These are phyloP conservation scores for Orientallactaga sibirica DNA, from an alignment of 2,797 vertebrate species.

Conservation along the genomic window DNA sequence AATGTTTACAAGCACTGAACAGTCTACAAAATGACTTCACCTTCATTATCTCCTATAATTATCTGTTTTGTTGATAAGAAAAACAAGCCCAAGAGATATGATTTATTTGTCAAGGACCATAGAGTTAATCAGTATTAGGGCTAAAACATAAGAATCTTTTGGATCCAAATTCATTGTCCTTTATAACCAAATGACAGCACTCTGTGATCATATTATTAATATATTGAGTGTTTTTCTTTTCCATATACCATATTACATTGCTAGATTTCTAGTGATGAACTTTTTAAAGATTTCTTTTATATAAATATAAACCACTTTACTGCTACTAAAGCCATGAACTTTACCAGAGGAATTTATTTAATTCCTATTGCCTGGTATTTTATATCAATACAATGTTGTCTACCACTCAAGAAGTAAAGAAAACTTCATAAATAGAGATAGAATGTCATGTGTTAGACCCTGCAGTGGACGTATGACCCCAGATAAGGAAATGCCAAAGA, in stretches of 20 bases:
- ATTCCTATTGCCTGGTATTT: conserved; percentile 11
- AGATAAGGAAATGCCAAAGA: not conserved
- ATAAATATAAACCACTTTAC: conserved; percentile 20
- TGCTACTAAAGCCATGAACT: conserved; percentile 35
- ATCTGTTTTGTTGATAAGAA: not conserved
- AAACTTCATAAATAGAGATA: not conserved
- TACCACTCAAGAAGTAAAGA: conserved; percentile 1
- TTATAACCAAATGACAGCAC: not conserved
- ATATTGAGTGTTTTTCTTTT: conserved; percentile 25
- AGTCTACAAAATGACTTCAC: conserved; percentile 21
- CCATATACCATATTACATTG: not conserved
- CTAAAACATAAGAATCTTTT: conserved; percentile 21
- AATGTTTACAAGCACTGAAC: not conserved
- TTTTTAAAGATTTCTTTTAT: conserved; percentile 35
- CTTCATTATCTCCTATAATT: not conserved
- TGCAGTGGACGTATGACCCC: not conserved
- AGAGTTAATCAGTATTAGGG: conserved; percentile 29
- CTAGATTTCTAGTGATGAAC: not conserved
- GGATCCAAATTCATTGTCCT: not conserved
- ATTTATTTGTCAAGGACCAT: conserved; percentile 26
- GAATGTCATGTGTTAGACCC: not conserved
- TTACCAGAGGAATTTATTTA: conserved; percentile 28
- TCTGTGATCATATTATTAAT: not conserved
- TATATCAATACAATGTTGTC: conserved; percentile 47
- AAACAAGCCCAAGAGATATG: not conserved